Percentiles rank a stretch among this genome's conserved stretches.
phyloP scores from a whole-genome alignment of 1,140 invertebrate species.

The Rhopalosiphum maidis region DNA sequence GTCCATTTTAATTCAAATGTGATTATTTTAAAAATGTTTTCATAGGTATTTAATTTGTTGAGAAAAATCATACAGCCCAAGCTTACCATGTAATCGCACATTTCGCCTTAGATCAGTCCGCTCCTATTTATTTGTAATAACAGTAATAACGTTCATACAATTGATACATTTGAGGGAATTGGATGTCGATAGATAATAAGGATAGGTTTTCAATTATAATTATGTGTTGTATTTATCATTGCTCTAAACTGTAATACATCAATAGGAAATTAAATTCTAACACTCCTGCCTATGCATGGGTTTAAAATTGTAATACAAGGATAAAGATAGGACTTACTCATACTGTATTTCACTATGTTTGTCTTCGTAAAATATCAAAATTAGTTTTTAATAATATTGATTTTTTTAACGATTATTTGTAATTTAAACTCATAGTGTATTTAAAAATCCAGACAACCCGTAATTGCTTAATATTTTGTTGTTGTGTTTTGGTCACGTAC shows the following conservation, averaged over 20 bases:
- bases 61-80: too few species aligned
- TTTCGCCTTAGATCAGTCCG: too few species aligned
- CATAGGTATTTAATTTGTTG: too few species aligned
- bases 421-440: not conserved
- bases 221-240: too few species aligned
- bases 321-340: too few species aligned
- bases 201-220: not conserved
- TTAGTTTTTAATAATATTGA: not conserved
- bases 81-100: too few species aligned
- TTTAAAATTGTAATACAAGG: not conserved
- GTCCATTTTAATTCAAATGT: too few species aligned
- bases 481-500: not conserved
- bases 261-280: too few species aligned
- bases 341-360: not conserved
- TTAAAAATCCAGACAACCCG: not conserved
- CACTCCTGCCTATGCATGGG: too few species aligned
- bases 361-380: too few species aligned
- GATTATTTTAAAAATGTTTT: too few species aligned
- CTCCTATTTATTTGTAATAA: not conserved
- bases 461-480: not conserved
- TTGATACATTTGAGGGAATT: not conserved
- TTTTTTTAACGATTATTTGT: not conserved
- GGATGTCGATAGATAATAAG: not conserved
- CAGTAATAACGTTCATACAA: not conserved
- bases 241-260: too few species aligned